Conservation (phyloP, 2,888 invertebrate genomes). For the Brenthis daphne region DNA sequence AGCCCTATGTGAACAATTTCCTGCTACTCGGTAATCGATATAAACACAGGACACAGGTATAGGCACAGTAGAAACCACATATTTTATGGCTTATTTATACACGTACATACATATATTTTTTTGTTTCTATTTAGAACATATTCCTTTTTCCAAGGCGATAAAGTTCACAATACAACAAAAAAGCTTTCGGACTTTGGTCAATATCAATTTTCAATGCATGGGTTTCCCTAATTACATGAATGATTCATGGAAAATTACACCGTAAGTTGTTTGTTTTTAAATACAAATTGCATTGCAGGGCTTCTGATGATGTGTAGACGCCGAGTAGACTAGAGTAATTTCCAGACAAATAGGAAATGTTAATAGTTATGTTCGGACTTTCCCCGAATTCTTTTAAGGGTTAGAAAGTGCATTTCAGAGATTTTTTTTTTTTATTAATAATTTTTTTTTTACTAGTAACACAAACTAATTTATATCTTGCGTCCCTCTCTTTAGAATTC, state of each 20-base stretch:
- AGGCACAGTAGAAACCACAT: background rate
- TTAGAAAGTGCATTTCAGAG: background rate
- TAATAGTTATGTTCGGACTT: conserved; percentile 1
- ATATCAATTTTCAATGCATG: conserved; percentile 8
- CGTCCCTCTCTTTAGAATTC: too few species aligned
- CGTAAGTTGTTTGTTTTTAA: background rate
- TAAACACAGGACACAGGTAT: background rate
- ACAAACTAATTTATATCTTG: too few species aligned
- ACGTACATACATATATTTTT: background rate
- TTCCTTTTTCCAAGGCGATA: background rate
- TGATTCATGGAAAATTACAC: conserved; percentile 8
- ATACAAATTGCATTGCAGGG: background rate
- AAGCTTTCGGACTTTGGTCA: conserved; percentile 12
- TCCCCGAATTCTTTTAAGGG: background rate
- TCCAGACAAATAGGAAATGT: conserved; percentile 9
- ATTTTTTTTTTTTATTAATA: too few species aligned
- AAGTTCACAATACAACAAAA: conserved; percentile 9
- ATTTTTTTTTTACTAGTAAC: too few species aligned
- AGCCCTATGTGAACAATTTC: conserved; percentile 29
- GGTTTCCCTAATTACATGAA: conserved; percentile 21
- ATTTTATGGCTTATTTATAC: background rate
- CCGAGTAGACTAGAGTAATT: conserved; percentile 24
- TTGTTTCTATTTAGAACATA: background rate
- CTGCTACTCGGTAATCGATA: conserved; percentile 31
- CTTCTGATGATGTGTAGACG: conserved; percentile 17